Conservation (phyloP, 1,140 invertebrate genomes). For the Aethina tumida region DNA sequence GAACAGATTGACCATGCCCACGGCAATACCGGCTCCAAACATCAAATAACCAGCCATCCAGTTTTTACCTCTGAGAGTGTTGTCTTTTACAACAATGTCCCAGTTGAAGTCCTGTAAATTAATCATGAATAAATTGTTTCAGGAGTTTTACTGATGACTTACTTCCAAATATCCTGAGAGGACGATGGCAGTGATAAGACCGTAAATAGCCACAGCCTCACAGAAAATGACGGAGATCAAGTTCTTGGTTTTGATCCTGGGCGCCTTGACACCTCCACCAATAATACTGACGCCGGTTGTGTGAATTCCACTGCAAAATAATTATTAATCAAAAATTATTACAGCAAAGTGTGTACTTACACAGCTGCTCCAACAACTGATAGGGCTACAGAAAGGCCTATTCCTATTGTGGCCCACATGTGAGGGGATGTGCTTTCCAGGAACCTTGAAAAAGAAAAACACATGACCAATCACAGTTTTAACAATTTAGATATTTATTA, state of each 20-base stretch:
- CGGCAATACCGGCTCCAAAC: constrained; percentile 78
- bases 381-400: constrained; percentile 89
- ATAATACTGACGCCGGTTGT: constrained; percentile 92
- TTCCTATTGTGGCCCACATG: constrained; percentile 88
- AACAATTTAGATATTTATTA: not conserved
- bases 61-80: constrained; percentile 33
- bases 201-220: constrained; percentile 91
- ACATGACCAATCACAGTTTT: too few species aligned
- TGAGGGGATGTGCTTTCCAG: constrained; percentile 76
- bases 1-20: constrained; percentile 77
- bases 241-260: constrained; percentile 98
- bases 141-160: too few species aligned
- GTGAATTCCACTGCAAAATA: constrained; percentile 64
- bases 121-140: too few species aligned
- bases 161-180: constrained; percentile 59
- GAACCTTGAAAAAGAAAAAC: too few species aligned
- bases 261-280: constrained; percentile 88
- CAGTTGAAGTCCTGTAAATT: constrained; percentile 27
- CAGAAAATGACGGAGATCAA: constrained; percentile 93
- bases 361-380: constrained; percentile 96
- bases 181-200: constrained; percentile 86
- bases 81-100: constrained; percentile 19
- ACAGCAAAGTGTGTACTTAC: too few species aligned
- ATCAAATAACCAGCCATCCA: constrained; percentile 68
- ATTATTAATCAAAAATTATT: too few species aligned